Conservation (phyloP, 2,797 vertebrate genomes). For the Epinephelus malabaricus region DNA sequence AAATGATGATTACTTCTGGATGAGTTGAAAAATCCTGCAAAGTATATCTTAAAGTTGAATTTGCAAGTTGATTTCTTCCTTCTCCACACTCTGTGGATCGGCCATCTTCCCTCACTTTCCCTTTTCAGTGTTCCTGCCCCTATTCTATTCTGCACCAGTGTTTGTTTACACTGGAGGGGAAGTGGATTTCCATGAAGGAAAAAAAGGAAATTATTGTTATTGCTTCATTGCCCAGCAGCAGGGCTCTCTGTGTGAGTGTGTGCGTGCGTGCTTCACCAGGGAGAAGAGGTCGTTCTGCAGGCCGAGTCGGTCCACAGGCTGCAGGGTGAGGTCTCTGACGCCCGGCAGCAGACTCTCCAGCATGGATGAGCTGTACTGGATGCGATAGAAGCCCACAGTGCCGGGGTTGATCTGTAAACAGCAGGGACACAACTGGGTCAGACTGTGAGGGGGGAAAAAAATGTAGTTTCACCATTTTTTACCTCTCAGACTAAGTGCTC, state of each 20-base stretch:
- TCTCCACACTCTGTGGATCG: too few relatives aligned
- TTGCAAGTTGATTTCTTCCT: not conserved
- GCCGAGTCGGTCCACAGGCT: slow-evolving; percentile 96
- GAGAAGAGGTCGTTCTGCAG: slow-evolving; percentile 98
- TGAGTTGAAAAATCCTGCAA: too few relatives aligned
- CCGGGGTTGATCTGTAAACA: slow-evolving; percentile 94
- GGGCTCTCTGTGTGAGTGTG: not conserved
- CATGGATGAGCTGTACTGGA: slow-evolving; percentile 96
- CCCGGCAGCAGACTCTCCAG: slow-evolving; percentile 94
- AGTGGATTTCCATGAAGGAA: not conserved
- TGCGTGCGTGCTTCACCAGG: slow-evolving; percentile 86
- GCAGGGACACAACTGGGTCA: slow-evolving; percentile 44
- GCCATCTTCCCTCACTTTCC: not conserved
- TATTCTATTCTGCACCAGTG: not conserved
- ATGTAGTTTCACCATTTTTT: not conserved
- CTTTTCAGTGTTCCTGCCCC: not conserved
- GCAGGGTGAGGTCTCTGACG: slow-evolving; percentile 93
- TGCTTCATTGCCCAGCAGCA: not conserved
- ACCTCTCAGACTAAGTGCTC: slow-evolving; percentile 22
- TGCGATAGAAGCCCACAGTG: slow-evolving; percentile 97
- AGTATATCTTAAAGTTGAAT: too few relatives aligned
- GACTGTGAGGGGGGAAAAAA: not conserved
- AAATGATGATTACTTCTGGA: too few relatives aligned
- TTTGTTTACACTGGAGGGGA: not conserved
- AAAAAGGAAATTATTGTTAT: not conserved